Percentiles rank a stretch among this genome's conserved stretches.
Evolutionary conservation across 2,113 vertebrate genomes (phyloP).

Genomic region (Microtus oregoni): DNA sequence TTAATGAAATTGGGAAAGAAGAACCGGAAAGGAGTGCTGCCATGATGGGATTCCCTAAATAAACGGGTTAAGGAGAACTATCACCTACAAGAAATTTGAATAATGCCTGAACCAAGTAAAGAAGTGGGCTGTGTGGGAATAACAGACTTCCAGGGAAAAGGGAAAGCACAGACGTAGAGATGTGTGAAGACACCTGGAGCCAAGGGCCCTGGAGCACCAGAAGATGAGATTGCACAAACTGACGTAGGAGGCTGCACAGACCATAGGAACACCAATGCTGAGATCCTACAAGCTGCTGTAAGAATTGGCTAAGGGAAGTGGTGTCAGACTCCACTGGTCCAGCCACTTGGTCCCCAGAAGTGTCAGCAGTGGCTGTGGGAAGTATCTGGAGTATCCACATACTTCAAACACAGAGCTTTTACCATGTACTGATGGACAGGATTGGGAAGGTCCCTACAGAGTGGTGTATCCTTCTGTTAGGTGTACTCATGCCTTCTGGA

Average conservation of each 20-base stretch:
- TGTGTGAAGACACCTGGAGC: neutral
- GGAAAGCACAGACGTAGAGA: neutral
- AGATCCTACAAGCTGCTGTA: too few species aligned
- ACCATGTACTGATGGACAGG: too few species aligned
- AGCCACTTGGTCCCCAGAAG: neutral
- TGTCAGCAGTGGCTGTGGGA: too few species aligned
- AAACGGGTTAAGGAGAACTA: neutral
- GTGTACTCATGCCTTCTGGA: neutral
- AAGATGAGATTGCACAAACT: fast-evolving
- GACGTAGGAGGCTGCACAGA: fast-evolving
- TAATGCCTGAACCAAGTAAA: neutral
- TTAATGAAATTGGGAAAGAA: neutral
- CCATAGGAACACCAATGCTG: fast-evolving
- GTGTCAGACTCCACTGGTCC: neutral
- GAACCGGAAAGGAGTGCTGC: fast-evolving
- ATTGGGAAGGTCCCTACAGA: neutral
- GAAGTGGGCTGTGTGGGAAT: neutral
- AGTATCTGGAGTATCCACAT: neutral
- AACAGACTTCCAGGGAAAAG: neutral
- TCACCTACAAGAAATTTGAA: neutral
- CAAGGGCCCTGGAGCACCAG: fast-evolving
- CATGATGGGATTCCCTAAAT: neutral
- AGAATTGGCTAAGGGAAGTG: neutral
- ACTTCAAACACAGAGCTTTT: neutral
- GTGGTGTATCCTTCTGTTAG: neutral